A percentile compares a stretch with the other conserved stretches of the same genome.
These are phyloP conservation scores for Coracopsis vasa DNA, from an alignment of 2,113 vertebrate species.

Conservation along the genomic window DNA sequence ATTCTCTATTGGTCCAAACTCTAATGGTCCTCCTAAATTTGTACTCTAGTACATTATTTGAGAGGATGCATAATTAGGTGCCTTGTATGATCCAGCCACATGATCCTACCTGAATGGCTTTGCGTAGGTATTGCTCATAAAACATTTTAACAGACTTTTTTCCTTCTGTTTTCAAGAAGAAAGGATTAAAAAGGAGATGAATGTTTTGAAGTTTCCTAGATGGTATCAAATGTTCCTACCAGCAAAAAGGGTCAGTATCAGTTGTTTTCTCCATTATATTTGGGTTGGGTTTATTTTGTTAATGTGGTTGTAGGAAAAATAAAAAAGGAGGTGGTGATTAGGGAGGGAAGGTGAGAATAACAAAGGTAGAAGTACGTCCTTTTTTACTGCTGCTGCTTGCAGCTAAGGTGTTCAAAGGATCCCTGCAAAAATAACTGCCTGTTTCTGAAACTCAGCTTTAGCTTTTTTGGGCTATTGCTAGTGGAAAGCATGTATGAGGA, in stretches of 20 bases:
- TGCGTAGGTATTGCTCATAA: neutral
- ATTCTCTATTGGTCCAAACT: neutral
- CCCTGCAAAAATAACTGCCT: neutral
- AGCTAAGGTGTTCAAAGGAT: neutral
- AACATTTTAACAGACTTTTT: neutral
- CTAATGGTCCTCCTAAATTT: neutral
- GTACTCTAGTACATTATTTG: neutral
- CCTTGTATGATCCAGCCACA: accelerated
- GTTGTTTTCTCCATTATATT: neutral
- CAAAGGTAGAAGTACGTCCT: neutral
- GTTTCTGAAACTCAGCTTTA: neutral
- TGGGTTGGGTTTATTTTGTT: neutral
- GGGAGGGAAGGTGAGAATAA: neutral
- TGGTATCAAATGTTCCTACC: neutral
- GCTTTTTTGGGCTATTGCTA: neutral
- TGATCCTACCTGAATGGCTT: neutral
- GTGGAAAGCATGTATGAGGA: neutral
- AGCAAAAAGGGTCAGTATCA: neutral
- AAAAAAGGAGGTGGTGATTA: accelerated
- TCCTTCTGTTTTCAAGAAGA: neutral
- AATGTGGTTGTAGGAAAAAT: neutral
- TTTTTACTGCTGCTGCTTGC: neutral
- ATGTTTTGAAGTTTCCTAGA: neutral
- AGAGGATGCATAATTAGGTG: neutral
- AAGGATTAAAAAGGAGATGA: neutral